Conservation (phyloP, 2,113 vertebrate species). For the Periophthalmodon schlosseri region DNA sequence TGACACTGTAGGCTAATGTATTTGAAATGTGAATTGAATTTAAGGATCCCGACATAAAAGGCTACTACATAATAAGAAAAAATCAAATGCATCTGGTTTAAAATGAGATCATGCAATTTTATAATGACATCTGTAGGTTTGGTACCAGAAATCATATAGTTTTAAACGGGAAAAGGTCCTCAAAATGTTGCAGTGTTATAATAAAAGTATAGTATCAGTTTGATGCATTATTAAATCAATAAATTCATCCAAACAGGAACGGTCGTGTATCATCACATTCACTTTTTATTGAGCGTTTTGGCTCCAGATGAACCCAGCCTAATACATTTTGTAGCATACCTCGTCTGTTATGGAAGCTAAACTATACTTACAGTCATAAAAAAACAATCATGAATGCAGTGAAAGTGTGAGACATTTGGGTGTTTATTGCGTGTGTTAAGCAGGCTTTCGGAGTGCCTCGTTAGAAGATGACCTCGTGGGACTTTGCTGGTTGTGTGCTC, state of each 20-base stretch:
- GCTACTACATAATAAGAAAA: too few species aligned
- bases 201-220: not conserved
- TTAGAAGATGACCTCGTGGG: slow-evolving; percentile 29
- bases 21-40: not conserved
- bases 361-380: not conserved
- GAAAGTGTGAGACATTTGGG: not conserved
- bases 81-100: too few species aligned
- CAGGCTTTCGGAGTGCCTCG: slow-evolving; percentile 56
- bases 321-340: not conserved
- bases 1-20: not conserved
- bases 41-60: too few species aligned
- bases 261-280: too few species aligned
- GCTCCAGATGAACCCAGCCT: not conserved
- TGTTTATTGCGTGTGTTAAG: slow-evolving; percentile 9
- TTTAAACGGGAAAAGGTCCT: too few species aligned
- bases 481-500: slow-evolving; percentile 38
- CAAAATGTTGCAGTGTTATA: not conserved
- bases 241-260: not conserved
- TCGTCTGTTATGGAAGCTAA: not conserved
- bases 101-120: too few species aligned
- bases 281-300: not conserved
- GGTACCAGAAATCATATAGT: too few species aligned
- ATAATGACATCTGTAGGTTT: too few species aligned
- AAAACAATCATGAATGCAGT: not conserved
- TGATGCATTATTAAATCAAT: not conserved